Base-by-base conservation (phyloP, 1,140 invertebrate genomes). In the Brachionus manjavacas region DNA sequence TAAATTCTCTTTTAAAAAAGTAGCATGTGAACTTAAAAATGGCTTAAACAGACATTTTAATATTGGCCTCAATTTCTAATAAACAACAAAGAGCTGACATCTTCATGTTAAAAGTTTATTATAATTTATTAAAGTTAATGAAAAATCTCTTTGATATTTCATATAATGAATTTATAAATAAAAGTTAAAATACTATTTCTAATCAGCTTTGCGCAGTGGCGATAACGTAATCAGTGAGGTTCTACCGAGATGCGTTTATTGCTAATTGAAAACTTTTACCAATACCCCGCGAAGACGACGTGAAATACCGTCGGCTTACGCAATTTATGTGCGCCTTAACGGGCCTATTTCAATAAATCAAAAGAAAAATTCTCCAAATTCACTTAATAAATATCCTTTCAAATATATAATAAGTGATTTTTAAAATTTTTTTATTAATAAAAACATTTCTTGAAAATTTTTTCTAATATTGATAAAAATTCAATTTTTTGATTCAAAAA, bases 241-340 rank as follows among this genome's bases (percentile, higher is more conserved):
- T 90, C 87, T 88, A 88, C 89, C 89, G 89, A 91, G 90, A 88
- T 89, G 90, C 89, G 89, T 89, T 90, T 91, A 91, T 91, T 91
- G 90, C 90, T 91, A 90, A 89, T 91, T 91, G 90, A 91, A 91
- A 91, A 91, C 90, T 90, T 89, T 89, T 88, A 94, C 94, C 94
- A 95, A 95, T 95, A 94, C 94, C 94, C 94, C 94, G 94, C 93
- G 93, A 91, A 92, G 93, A 92, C 93, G 93, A 93, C 93, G 93
- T 94, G 94, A 94, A 94, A 94, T 93, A 94, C 92, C 93, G 93
- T 93, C 92, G 93, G 91, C 93, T 93, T 93, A 91, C 93, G 93
- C 94, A 94, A 94, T 94, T 94, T 94, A 93, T 93, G 92, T 87
- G 92, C 90, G 86, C 86, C 85, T 84, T 83, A 60, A 43, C 72